A percentile compares a stretch with the other conserved stretches of the same genome.
phyloP scores from a whole-genome alignment of 2,797 vertebrate species.

The Leucoraja ocellata region DNA sequence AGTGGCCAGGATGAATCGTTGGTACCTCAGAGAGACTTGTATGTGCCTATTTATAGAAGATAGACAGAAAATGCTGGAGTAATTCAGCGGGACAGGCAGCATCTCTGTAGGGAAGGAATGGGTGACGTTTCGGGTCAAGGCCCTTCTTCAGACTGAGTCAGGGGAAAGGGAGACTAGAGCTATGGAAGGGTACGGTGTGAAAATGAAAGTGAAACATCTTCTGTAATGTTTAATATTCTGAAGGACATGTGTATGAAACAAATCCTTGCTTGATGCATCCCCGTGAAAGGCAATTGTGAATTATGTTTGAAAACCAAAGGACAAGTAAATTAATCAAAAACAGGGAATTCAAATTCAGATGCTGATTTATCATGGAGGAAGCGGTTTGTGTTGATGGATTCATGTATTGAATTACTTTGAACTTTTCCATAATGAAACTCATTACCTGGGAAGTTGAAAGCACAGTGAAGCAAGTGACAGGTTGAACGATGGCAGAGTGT shows the following conservation, averaged over 20 bases:
- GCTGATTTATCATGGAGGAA: background rate
- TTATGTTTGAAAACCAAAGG: background rate
- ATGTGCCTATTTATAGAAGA: background rate
- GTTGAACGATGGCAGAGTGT: background rate
- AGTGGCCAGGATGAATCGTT: background rate
- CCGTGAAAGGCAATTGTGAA: background rate
- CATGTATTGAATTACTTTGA: background rate
- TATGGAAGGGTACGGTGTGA: too few relatives aligned
- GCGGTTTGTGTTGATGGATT: background rate
- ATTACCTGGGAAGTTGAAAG: background rate
- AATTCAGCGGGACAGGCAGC: too few relatives aligned
- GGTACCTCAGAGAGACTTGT: background rate
- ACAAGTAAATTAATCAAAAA: background rate
- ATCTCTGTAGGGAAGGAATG: too few relatives aligned
- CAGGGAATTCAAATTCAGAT: background rate
- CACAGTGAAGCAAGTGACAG: background rate
- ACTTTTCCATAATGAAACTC: conserved; percentile 10
- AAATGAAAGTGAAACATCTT: background rate
- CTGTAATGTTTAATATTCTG: background rate
- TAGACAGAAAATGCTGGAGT: too few relatives aligned
- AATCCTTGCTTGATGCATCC: background rate
- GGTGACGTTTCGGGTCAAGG: too few relatives aligned
- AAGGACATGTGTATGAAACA: background rate
- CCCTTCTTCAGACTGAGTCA: too few relatives aligned
- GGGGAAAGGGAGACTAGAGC: too few relatives aligned